A percentile compares a stretch with the other conserved stretches of the same genome.
Conservation (phyloP, 35 echinoderm and acorn worm species). For the Apostichopus californicus region DNA sequence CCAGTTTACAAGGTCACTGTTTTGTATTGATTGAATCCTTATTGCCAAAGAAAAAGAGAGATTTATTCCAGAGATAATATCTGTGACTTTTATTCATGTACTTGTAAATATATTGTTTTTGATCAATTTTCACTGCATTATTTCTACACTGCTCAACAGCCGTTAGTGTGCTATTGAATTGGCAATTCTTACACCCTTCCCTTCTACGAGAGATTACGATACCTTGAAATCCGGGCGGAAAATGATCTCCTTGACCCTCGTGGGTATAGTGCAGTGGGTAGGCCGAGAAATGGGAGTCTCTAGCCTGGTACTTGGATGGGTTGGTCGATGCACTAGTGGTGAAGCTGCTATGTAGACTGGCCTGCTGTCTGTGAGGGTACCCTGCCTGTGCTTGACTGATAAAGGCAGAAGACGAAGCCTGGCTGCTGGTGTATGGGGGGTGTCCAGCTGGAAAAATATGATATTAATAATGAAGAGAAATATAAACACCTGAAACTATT, state of each 20-base stretch:
- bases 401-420: constrained; percentile 58
- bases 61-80: too few species aligned
- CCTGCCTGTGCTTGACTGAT: constrained; percentile 60
- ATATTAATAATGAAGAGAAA: too few species aligned
- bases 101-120: too few species aligned
- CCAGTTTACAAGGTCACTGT: too few species aligned
- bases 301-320: constrained; percentile 72
- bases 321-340: constrained; percentile 60
- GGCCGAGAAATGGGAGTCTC: constrained; percentile 67
- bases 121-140: too few species aligned
- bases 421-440: constrained; percentile 65
- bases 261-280: constrained; percentile 50
- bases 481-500: too few species aligned
- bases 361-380: constrained; percentile 74
- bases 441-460: constrained; percentile 52
- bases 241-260: constrained; percentile 37
- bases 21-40: too few species aligned
- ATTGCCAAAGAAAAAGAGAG: too few species aligned
- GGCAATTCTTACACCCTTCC: too few species aligned
- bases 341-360: constrained; percentile 71
- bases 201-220: background rate
- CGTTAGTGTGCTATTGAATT: too few species aligned
- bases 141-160: too few species aligned
- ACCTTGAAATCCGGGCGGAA: constrained; percentile 41
- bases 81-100: too few species aligned